These are phyloP conservation scores for Enoplolaimus lenunculus DNA, from an alignment of 2,888 invertebrate genomes.

Conservation along the genomic window DNA sequence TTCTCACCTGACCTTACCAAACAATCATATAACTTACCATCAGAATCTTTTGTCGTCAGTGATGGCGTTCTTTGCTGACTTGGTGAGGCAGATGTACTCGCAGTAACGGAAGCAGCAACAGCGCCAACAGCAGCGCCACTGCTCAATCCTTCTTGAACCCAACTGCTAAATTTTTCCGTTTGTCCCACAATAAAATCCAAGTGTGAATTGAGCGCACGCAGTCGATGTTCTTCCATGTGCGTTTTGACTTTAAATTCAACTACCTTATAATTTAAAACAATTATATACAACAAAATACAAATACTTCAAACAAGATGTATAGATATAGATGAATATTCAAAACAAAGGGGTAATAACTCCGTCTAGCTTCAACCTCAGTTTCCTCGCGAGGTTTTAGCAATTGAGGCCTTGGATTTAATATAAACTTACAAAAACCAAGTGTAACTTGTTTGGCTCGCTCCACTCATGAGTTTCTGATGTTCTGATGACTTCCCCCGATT, in stretches of 20 bases:
- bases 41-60: neutral
- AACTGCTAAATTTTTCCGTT: conserved; percentile 68
- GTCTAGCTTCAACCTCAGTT: too few species aligned
- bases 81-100: neutral
- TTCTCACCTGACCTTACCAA: neutral
- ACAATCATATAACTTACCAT: neutral
- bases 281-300: neutral
- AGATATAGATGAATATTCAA: conserved; percentile 6
- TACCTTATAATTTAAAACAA: conserved; percentile 47
- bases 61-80: neutral
- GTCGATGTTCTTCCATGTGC: conserved; percentile 78
- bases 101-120: neutral
- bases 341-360: too few species aligned
- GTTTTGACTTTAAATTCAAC: conserved; percentile 85
- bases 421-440: too few species aligned
- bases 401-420: too few species aligned
- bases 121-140: conserved; percentile 9
- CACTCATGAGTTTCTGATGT: too few species aligned
- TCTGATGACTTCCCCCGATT: too few species aligned
- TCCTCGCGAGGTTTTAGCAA: too few species aligned
- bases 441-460: too few species aligned
- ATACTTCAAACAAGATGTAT: neutral
- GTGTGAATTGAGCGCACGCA: conserved; percentile 85
- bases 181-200: conserved; percentile 93
- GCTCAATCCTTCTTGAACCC: conserved; percentile 32